A percentile compares a stretch with the other conserved stretches of the same genome.
These are phyloP conservation scores for Lepidurus apus DNA, from an alignment of 1,140 invertebrate genomes.

Conservation along the genomic window DNA sequence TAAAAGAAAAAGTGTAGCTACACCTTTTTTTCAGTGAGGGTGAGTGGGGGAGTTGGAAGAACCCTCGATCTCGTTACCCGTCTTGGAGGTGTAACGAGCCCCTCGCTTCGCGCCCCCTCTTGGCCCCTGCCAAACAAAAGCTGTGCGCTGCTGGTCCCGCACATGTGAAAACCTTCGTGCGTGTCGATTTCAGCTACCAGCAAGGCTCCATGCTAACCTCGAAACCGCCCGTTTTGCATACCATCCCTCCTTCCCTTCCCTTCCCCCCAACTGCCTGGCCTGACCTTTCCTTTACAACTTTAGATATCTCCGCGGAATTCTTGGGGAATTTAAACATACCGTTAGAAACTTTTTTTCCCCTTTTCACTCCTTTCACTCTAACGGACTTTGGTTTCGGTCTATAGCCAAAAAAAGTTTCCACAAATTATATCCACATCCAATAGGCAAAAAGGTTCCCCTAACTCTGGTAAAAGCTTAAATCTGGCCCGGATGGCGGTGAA, in stretches of 20 bases:
- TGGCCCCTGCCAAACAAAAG: not conserved
- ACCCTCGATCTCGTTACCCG: not conserved
- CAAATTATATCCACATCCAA: too few relatives aligned
- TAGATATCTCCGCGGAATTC: too few relatives aligned
- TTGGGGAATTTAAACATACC: too few relatives aligned
- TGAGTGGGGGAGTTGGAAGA: not conserved
- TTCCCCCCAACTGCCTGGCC: not conserved
- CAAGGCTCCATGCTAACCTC: not conserved
- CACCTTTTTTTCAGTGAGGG: too few relatives aligned
- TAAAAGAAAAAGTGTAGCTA: not conserved
- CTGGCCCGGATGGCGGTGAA: too few relatives aligned
- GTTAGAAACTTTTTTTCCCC: too few relatives aligned
- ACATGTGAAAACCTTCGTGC: not conserved
- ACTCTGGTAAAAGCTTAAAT: too few relatives aligned
- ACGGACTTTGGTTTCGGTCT: too few relatives aligned
- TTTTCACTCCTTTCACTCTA: too few relatives aligned
- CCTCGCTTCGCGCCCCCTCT: not conserved
- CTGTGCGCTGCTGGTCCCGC: not conserved
- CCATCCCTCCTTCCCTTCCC: not conserved
- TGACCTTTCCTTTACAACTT: too few relatives aligned
- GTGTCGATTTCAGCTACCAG: not conserved
- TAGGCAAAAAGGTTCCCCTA: too few relatives aligned
- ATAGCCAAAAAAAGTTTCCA: too few relatives aligned
- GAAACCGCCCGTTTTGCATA: not conserved
- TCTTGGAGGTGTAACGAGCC: not conserved